Evolutionary conservation across 2,113 vertebrate species (phyloP).

Genomic region (Ancistrus triradiatus): DNA sequence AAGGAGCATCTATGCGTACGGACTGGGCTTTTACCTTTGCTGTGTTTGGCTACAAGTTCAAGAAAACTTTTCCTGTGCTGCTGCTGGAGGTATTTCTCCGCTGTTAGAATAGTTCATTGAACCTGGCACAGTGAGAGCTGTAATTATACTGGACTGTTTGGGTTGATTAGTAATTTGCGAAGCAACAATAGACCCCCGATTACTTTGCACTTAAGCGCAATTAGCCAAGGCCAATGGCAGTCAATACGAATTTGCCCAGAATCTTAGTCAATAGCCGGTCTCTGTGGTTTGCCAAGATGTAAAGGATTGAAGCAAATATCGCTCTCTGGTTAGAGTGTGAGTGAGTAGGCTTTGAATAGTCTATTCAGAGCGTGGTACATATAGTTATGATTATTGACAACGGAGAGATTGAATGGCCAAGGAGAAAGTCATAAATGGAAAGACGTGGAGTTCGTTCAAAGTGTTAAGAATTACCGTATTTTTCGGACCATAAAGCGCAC

Average conservation of each 20-base stretch:
- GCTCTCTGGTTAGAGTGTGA: too few species aligned
- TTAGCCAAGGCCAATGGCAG: slow-evolving; percentile 61
- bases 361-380: too few species aligned
- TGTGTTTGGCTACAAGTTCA: slow-evolving; percentile 47
- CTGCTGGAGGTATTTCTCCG: slow-evolving; percentile 53
- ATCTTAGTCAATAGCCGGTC: slow-evolving; percentile 55
- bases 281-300: slow-evolving; percentile 10
- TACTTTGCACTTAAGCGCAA: slow-evolving; percentile 63
- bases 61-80: slow-evolving; percentile 59
- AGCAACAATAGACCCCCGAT: slow-evolving; percentile 61
- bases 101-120: slow-evolving; percentile 24
- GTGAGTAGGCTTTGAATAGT: too few species aligned
- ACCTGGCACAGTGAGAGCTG: slow-evolving; percentile 25
- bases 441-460: too few species aligned
- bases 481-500: too few species aligned
- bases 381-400: too few species aligned
- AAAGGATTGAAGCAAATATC: not conserved
- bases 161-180: slow-evolving; percentile 62
- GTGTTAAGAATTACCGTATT: too few species aligned
- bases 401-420: too few species aligned
- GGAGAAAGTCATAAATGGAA: too few species aligned
- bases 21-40: not conserved
- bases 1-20: too few species aligned
- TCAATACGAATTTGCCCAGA: slow-evolving; percentile 53
- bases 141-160: slow-evolving; percentile 56